Evolutionary conservation across 2,797 vertebrate genomes (phyloP).

Genomic region (Falco columbarius): DNA sequence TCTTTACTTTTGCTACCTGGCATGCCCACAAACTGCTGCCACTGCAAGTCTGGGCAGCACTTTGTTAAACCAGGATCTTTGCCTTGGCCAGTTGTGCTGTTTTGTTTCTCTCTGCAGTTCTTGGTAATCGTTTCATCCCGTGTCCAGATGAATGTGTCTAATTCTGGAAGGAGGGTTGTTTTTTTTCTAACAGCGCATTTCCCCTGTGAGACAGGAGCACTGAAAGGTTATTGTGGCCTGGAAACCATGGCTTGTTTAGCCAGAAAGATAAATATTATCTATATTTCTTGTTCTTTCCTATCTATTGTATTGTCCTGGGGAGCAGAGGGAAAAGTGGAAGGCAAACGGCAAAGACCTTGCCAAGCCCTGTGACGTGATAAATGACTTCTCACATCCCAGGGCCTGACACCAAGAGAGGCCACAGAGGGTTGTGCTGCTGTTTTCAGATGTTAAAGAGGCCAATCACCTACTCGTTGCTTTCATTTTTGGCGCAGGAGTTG

Average conservation of each 20-base stretch:
- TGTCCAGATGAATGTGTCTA: conserved; percentile 9
- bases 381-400: conserved; percentile 55
- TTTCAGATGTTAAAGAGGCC: conserved; percentile 28
- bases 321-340: conserved; percentile 46
- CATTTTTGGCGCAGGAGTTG: neutral
- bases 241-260: conserved; percentile 5
- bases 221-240: conserved; percentile 3
- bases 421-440: neutral
- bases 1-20: neutral
- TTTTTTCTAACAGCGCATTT: conserved; percentile 6
- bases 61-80: neutral
- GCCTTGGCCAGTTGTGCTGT: neutral
- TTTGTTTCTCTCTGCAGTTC: neutral
- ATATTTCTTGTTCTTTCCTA: conserved; percentile 63
- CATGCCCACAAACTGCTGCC: neutral
- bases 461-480: neutral
- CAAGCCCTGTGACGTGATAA: conserved; percentile 2
- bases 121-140: neutral
- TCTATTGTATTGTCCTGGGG: conserved; percentile 43
- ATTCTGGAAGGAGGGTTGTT: conserved; percentile 45
- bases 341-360: conserved; percentile 1
- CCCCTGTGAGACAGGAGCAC: neutral
- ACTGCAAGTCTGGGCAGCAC: neutral
- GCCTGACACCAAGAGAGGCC: conserved; percentile 32
- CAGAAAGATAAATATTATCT: conserved; percentile 65